Conservation (phyloP, 1,140 invertebrate genomes). For the Vollenhovia emeryi region DNA sequence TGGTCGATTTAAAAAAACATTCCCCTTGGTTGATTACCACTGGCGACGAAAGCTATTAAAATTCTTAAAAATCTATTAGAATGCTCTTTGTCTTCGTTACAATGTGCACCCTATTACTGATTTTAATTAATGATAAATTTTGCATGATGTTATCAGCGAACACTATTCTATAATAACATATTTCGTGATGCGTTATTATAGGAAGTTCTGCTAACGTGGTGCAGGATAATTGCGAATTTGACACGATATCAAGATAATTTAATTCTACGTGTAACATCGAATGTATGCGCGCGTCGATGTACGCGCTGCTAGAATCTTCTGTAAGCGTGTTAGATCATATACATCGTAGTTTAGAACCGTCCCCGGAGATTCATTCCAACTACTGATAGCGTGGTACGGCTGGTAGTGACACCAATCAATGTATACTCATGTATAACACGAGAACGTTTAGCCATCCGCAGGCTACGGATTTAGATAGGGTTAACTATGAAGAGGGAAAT, state of each 20-base stretch:
- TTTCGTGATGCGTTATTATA: constrained; percentile 30
- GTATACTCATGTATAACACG: constrained; percentile 65
- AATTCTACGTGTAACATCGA: constrained; percentile 37
- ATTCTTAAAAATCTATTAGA: neutral
- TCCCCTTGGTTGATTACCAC: too few relatives aligned
- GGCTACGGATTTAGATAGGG: constrained; percentile 77
- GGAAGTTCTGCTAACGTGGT: constrained; percentile 26
- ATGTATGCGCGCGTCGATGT: neutral
- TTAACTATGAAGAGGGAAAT: constrained; percentile 71
- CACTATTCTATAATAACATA: constrained; percentile 17
- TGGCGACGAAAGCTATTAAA: too few relatives aligned
- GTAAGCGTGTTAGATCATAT: constrained; percentile 12
- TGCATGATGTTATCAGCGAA: constrained; percentile 12
- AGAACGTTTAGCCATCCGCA: constrained; percentile 64
- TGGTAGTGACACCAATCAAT: constrained; percentile 66
- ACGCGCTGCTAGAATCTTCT: neutral
- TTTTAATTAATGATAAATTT: constrained; percentile 36
- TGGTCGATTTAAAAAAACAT: too few relatives aligned
- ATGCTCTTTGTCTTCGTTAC: neutral
- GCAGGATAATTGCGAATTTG: constrained; percentile 17
- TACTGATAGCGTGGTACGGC: constrained; percentile 53
- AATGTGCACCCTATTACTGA: neutral
- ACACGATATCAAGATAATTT: constrained; percentile 44
- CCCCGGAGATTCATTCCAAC: constrained; percentile 58
- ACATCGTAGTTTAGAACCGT: neutral